Conservation (phyloP, 2,888 invertebrate species). For the Myopa tessellatipennis region DNA sequence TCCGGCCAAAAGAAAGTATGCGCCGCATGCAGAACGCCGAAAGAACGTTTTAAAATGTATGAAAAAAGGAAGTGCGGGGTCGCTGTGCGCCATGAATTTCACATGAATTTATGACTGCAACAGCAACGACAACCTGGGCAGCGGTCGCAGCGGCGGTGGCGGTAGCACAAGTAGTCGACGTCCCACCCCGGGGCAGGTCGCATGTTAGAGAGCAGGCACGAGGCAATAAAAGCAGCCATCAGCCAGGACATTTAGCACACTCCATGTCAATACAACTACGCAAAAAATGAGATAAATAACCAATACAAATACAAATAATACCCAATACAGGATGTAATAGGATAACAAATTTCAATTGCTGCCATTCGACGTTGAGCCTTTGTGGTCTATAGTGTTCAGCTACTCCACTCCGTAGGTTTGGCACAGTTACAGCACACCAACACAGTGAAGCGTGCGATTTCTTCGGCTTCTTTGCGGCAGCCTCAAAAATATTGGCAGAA, state of each 20-base stretch:
- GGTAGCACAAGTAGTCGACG: neutral
- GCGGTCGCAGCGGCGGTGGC: neutral
- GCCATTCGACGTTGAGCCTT: neutral
- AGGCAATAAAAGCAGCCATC: neutral
- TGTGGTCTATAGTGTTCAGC: neutral
- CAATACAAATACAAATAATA: constrained; percentile 17
- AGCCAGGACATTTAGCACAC: constrained; percentile 22
- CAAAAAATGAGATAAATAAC: neutral
- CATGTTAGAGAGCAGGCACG: neutral
- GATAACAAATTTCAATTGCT: constrained; percentile 22
- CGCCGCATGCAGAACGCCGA: neutral
- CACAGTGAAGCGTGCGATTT: neutral
- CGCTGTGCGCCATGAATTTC: constrained; percentile 22
- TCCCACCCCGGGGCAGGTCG: neutral
- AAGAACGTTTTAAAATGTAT: constrained; percentile 1
- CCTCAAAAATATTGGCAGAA: neutral
- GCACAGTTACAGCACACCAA: neutral
- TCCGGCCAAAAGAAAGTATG: neutral
- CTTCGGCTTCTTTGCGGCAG: neutral
- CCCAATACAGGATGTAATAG: neutral
- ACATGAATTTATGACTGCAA: constrained; percentile 27
- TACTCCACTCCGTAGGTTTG: neutral
- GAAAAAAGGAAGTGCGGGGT: neutral
- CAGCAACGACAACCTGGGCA: neutral
- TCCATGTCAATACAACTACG: constrained; percentile 22